These are phyloP conservation scores for Boloria euphrosyne DNA, from an alignment of 2,888 invertebrate species.

Conservation along the genomic window DNA sequence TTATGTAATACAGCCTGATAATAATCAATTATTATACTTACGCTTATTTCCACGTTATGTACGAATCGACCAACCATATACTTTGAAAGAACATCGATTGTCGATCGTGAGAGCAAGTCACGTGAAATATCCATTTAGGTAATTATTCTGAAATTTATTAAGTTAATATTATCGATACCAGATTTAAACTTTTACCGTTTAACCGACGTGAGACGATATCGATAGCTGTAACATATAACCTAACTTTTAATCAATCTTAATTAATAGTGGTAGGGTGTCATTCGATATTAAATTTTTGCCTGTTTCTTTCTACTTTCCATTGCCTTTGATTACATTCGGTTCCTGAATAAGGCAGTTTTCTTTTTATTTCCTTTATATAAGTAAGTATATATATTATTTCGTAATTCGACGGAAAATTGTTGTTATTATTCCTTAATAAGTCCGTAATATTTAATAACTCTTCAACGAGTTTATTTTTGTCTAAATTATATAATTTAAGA, in stretches of 20 bases:
- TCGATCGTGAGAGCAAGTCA: constrained; percentile 45
- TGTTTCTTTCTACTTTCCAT: not conserved
- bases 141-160: constrained; percentile 43
- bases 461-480: too few species aligned
- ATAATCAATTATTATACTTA: constrained; percentile 20
- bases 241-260: constrained; percentile 52
- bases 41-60: constrained; percentile 11
- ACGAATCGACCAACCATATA: not conserved
- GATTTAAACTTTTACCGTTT: constrained; percentile 46
- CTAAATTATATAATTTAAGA: too few species aligned
- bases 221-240: constrained; percentile 50
- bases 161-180: constrained; percentile 38
- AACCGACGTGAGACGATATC: constrained; percentile 49
- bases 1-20: constrained; percentile 5
- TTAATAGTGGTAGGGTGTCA: constrained; percentile 28
- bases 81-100: constrained; percentile 32
- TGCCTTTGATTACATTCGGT: too few species aligned
- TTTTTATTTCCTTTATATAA: too few species aligned
- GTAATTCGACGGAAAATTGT: too few species aligned
- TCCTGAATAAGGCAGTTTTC: too few species aligned
- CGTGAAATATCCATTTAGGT: constrained; percentile 51
- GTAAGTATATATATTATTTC: too few species aligned
- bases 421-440: too few species aligned
- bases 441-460: too few species aligned
- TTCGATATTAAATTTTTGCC: not conserved